Base-by-base conservation (phyloP, 2,888 invertebrate species). In the Nebria salina region DNA sequence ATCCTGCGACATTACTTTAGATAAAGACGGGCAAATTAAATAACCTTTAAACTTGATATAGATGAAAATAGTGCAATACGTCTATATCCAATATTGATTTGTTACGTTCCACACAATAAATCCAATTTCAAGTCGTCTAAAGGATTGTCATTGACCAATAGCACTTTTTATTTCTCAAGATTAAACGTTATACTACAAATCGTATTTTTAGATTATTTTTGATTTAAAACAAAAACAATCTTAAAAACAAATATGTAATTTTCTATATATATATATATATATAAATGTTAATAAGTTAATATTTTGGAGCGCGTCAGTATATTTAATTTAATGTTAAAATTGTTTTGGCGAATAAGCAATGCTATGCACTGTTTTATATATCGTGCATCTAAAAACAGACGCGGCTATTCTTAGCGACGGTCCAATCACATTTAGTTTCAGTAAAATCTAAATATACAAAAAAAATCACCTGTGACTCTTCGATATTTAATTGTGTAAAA, bases 401-500 rank as follows among this genome's bases (percentile, higher is more conserved):
- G 34, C 72, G 42, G 65, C 65, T 78, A 73, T 73, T 65, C 34
- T 65, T 78, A 73, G 73, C 43, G 1, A 64, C 72, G 72, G 70
- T 70, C 77, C 77, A 78, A 78, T 72, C 73, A 78, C 72, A 73
- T 78, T 72, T 78, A 78, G 65, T 78, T 78, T 78, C 72, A 65
- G 65, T 77, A 64, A 9, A 7, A 9, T n/a, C 70, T 70, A 70
- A 70, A 70, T 70, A 15, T 70, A 70, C 26, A 70, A 15, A 15
- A 20, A 20, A 20, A 25, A 25, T 66, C 66, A 66, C 66, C 66
- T 66, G 66, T 34, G 70, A 25, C 70, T 54, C 54, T 54, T 54
- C 13, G 54, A 54, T 54, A 54, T 54, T 54, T 8, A 54, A 54
- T 54, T 54, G 54, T 54, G 11, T 54, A 8, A 54, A 54, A 54